phyloP scores from a whole-genome alignment of 2,113 vertebrate species.

The Crotalus horridus region DNA sequence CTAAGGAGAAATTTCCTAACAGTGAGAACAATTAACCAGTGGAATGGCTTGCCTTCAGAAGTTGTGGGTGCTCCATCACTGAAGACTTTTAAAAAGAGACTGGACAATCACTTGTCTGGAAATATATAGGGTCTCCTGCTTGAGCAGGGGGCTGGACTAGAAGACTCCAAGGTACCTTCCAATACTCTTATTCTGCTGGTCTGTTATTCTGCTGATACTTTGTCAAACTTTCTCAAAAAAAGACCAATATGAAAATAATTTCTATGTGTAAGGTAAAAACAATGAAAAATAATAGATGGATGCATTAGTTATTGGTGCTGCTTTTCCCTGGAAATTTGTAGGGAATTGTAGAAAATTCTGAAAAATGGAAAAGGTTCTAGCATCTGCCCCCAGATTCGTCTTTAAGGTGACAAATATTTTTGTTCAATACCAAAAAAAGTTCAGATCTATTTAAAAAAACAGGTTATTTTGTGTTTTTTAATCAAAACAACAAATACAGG shows the following conservation, averaged over 20 bases:
- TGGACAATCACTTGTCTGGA: background rate
- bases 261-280: background rate
- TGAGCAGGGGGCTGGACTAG: background rate
- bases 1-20: background rate
- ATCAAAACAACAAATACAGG: background rate
- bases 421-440: background rate
- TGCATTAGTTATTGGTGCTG: background rate
- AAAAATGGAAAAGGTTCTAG: background rate
- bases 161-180: background rate
- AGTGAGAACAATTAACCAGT: background rate
- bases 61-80: background rate
- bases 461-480: background rate
- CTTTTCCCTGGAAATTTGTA: background rate
- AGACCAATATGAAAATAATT: background rate
- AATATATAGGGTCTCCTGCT: background rate
- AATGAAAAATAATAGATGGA: background rate
- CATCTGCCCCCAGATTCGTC: background rate
- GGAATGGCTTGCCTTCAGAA: background rate
- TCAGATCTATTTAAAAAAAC: background rate
- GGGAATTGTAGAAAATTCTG: background rate
- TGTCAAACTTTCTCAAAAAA: background rate
- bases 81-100: background rate
- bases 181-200: background rate
- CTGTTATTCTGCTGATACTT: background rate
- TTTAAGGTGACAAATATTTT: background rate